A percentile compares a stretch with the other conserved stretches of the same genome.
phyloP scores from a whole-genome alignment of 2,113 vertebrate genomes.

The Ovis aries region ARS-UI_Ramb_v3.0 NC_056061.1:6278501-6279000 shows the following conservation, averaged over 20 bases:
- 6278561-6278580: conserved; percentile 49
- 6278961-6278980: background rate
- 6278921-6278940: background rate
- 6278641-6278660: background rate
- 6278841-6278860: background rate
- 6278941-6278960: background rate
- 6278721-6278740: background rate
- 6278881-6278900: background rate
- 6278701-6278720: background rate
- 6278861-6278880: background rate
- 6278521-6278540: background rate
- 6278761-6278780: background rate
- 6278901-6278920: background rate
- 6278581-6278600: background rate
- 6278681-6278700: background rate
- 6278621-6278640: no score
- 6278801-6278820: background rate
- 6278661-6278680: background rate
- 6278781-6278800: background rate
- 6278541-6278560: conserved; percentile 34
- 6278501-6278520: background rate
- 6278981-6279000: background rate
- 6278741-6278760: background rate
- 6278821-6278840: background rate
- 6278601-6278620: background rate